Conservation (phyloP, 2,113 vertebrate species). For the Seriola aureovittata region DNA sequence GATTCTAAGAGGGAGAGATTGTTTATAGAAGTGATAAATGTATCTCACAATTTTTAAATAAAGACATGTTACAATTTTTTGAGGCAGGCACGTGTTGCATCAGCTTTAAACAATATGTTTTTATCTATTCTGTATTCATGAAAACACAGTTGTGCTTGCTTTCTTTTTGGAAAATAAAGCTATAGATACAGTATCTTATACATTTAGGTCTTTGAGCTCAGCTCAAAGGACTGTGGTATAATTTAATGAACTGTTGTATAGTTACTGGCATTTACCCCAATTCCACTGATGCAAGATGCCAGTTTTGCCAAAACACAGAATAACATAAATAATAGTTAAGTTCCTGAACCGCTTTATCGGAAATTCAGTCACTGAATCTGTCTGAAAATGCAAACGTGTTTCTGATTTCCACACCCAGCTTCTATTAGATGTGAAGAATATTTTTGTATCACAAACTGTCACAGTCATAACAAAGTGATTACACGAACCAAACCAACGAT, state of each 20-base stretch:
- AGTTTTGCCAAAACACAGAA: neutral
- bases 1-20: conserved; percentile 22
- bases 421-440: neutral
- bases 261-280: neutral
- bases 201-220: neutral
- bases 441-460: conserved; percentile 6
- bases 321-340: neutral
- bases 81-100: neutral
- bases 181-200: neutral
- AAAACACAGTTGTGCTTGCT: neutral
- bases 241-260: neutral
- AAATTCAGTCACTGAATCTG: neutral
- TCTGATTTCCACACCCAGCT: neutral
- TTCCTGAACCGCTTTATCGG: neutral
- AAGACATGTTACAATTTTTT: neutral
- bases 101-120: neutral
- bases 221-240: neutral
- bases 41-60: conserved; percentile 19
- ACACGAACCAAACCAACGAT: neutral
- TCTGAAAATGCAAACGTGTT: neutral
- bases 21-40: conserved; percentile 7
- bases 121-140: neutral
- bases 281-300: neutral
- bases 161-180: conserved; percentile 11
- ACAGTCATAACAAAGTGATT: neutral